Evolutionary conservation across 1,140 invertebrate genomes (phyloP).

Genomic region (Adoxophyes honmai): DNA sequence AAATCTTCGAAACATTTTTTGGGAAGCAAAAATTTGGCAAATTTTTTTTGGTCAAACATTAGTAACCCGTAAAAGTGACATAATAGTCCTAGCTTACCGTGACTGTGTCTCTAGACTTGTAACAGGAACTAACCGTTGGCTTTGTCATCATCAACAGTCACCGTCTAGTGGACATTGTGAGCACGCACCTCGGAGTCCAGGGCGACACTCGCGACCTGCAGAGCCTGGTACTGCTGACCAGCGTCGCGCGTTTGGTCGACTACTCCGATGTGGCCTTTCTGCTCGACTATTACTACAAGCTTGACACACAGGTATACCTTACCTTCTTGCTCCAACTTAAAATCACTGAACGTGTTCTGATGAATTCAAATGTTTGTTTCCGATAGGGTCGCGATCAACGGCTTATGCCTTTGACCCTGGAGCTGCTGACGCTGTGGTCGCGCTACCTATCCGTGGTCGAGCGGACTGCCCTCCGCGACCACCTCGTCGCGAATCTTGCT

Average conservation of each 20-base stretch:
- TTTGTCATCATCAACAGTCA: slow-evolving; percentile 36
- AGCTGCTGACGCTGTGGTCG: slow-evolving; percentile 57
- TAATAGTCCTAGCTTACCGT: too few species aligned
- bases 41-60: too few species aligned
- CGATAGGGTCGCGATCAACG: slow-evolving; percentile 45
- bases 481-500: slow-evolving; percentile 46
- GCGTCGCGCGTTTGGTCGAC: slow-evolving; percentile 47
- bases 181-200: slow-evolving; percentile 47
- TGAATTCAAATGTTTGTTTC: not conserved
- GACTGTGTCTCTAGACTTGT: too few species aligned
- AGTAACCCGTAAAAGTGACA: too few species aligned
- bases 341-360: too few species aligned
- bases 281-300: slow-evolving; percentile 58
- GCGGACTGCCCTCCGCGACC: slow-evolving; percentile 37
- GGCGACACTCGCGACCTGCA: slow-evolving; percentile 48
- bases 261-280: slow-evolving; percentile 50
- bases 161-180: slow-evolving; percentile 49
- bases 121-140: too few species aligned
- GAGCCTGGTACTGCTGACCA: slow-evolving; percentile 56
- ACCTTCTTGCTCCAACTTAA: too few species aligned
- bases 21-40: too few species aligned
- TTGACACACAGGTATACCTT: slow-evolving; percentile 40
- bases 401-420: slow-evolving; percentile 48
- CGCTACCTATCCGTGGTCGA: slow-evolving; percentile 24
- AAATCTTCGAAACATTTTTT: too few species aligned